Percentiles rank a stretch among this genome's conserved stretches.
Conservation (phyloP, 2,113 vertebrate species). For the Puma concolor region DNA sequence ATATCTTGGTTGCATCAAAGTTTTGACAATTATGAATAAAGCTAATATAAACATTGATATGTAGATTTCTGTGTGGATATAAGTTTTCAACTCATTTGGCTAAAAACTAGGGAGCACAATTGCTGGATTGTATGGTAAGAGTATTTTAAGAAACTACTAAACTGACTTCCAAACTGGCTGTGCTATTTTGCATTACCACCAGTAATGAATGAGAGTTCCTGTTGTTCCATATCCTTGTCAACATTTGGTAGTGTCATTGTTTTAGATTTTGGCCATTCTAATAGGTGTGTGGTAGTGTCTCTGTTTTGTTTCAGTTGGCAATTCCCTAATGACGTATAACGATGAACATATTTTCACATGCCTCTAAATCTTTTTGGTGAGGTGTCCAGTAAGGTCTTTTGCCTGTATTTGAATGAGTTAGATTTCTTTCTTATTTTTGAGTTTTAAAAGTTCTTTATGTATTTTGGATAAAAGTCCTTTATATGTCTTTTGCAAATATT, state of each 20-base stretch:
- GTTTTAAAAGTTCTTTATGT: background rate
- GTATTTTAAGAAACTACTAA: too few species aligned
- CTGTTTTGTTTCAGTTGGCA: background rate
- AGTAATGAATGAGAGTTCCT: background rate
- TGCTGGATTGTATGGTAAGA: too few species aligned
- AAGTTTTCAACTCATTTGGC: too few species aligned
- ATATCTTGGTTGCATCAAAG: too few species aligned
- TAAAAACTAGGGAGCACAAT: too few species aligned
- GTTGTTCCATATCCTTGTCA: background rate
- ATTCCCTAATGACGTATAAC: background rate
- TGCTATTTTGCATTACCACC: too few species aligned
- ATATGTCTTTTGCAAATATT: background rate
- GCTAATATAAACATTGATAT: too few species aligned
- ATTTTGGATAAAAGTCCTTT: background rate
- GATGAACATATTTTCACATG: background rate
- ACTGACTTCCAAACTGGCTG: too few species aligned
- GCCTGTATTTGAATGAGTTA: background rate
- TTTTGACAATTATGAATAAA: too few species aligned
- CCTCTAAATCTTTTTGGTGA: background rate
- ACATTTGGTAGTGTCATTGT: background rate
- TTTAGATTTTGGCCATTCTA: background rate
- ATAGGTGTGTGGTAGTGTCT: background rate
- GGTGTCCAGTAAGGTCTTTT: background rate
- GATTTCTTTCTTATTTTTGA: background rate
- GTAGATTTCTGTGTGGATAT: too few species aligned